Conservation (phyloP, 2,113 vertebrate genomes). For the Psilopogon haemacephalus region DNA sequence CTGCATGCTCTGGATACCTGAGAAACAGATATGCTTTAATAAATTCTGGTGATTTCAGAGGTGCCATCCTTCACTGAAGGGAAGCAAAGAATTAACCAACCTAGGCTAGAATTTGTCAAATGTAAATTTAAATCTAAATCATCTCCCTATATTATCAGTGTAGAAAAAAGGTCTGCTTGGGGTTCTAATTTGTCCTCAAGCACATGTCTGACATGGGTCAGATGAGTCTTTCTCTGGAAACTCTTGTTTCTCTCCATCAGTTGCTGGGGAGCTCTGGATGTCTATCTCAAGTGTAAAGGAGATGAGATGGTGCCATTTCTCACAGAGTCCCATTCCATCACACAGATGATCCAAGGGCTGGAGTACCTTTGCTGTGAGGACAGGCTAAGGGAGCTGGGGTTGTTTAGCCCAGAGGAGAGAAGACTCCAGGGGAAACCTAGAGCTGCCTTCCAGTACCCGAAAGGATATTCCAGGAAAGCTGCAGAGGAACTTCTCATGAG, state of each 20-base stretch:
- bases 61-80: neutral
- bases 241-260: neutral
- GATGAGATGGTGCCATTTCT: neutral
- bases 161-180: neutral
- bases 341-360: too few species aligned
- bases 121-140: neutral
- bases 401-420: too few species aligned
- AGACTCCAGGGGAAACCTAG: too few species aligned
- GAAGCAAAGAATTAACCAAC: neutral
- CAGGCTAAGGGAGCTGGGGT: too few species aligned
- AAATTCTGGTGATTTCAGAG: neutral
- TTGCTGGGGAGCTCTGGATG: neutral
- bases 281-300: neutral
- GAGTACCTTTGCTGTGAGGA: too few species aligned
- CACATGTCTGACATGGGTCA: accelerated
- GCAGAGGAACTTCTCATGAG: too few species aligned
- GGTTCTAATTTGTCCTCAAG: neutral
- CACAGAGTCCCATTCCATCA: too few species aligned
- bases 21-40: neutral
- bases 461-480: too few species aligned
- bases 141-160: neutral
- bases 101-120: neutral
- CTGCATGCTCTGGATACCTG: too few species aligned
- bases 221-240: neutral
- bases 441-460: too few species aligned